Base-by-base conservation (phyloP, 2,888 invertebrate genomes). In the Barypeithes pellucidus region DNA sequence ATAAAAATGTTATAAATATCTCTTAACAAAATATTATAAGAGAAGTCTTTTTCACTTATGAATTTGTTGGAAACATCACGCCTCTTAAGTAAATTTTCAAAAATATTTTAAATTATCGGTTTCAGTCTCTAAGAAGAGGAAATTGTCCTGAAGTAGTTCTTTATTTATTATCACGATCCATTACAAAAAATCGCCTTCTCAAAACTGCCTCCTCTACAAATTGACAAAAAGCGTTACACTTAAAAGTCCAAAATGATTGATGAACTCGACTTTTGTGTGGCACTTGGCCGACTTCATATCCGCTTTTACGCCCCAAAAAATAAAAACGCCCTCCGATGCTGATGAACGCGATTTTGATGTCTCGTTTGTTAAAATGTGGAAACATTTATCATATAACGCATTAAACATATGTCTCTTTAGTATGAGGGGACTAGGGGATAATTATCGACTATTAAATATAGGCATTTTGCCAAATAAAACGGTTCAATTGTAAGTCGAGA, bases 221-320 rank as follows among this genome's bases (percentile, higher is more conserved):
- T 29, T 11, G 20, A 24, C 24, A 18, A 45, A 50, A 47, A 33
- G 33, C 47, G 63, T 63, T 50, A 63, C 36, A 63, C 18, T 63
- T 57, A 65, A 63, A 65, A 65, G 52, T 22, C 60, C 50, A 60
- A 47, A 22, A 54, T 69, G 73, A 73, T 73, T 70, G 66, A 73
- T 73, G 69, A 54, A 36, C 57, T 41, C 24, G 14, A 22, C 47
- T 62, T 71, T 70, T 70, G 29, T 45, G 36, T 36, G 39, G 41
- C 66, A 75, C 59, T 68, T 66, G 65, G 69, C 61, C 65, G 75
- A 66, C 72, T 75, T 75, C 75, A 75, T 75, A 72, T 75, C 75
- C 75, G 75, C 39, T 74, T 71, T 74, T 62, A 70, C 74, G 57
- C 67, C 71, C 70, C 59, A 66, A 72, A 68, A 69, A 43, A 14